Percentiles rank a stretch among this genome's conserved stretches.
phyloP scores from a whole-genome alignment of 2,797 vertebrate species.

The Ptychobarbus kaznakovi region DNA sequence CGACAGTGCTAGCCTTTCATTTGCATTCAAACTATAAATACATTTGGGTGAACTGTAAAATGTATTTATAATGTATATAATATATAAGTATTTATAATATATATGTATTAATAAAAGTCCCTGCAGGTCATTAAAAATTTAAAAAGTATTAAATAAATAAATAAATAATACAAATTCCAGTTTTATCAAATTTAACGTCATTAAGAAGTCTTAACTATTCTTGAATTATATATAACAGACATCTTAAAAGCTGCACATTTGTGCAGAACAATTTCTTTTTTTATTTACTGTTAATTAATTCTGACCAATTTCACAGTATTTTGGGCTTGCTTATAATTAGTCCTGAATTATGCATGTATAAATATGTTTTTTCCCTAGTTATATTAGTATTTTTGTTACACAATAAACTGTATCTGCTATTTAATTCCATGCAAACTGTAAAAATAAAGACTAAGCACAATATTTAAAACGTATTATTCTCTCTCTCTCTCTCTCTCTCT shows the following conservation, averaged over 20 bases:
- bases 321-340: background rate
- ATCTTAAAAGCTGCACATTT: background rate
- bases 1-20: background rate
- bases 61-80: background rate
- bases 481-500: too few relatives aligned
- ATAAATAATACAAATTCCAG: too few relatives aligned
- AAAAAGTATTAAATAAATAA: too few relatives aligned
- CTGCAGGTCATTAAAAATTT: background rate
- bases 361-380: background rate
- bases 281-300: background rate
- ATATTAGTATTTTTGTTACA: background rate
- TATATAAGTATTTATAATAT: too few relatives aligned
- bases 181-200: background rate
- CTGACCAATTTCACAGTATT: background rate
- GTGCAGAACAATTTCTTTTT: background rate
- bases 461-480: background rate
- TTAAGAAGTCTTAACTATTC: background rate
- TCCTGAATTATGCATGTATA: background rate
- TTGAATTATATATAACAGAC: background rate
- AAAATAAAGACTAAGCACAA: background rate
- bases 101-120: background rate
- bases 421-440: background rate
- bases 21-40: background rate
- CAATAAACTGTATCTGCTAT: background rate
- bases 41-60: background rate